phyloP scores from a whole-genome alignment of 2,113 vertebrate species.

The Hemiprocne comata region DNA sequence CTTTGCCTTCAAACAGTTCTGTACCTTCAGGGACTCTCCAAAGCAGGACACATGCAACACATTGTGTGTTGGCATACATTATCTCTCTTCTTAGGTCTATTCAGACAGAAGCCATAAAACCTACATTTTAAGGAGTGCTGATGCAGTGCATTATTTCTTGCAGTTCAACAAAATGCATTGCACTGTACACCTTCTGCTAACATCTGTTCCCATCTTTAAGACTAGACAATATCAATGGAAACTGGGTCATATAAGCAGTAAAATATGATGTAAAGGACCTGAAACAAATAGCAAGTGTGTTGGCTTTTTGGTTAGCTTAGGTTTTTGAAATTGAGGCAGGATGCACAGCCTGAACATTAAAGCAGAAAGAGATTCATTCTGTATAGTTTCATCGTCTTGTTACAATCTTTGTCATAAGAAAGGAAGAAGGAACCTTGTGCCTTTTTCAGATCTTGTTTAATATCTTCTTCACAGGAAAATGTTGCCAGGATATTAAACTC shows the following conservation, averaged over 20 bases:
- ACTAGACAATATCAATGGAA: background rate
- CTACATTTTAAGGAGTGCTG: background rate
- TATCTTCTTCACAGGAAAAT: slow-evolving; percentile 41
- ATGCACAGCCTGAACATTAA: background rate
- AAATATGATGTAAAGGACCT: background rate
- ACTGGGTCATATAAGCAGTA: background rate
- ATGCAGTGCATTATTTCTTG: background rate
- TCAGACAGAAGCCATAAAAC: background rate
- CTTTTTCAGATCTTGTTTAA: slow-evolving; percentile 48
- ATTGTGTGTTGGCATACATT: background rate
- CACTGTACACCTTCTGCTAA: background rate
- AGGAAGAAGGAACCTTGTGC: background rate
- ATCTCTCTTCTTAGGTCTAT: background rate
- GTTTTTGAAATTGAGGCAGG: background rate
- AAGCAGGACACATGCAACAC: background rate
- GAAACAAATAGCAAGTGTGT: background rate
- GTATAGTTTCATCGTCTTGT: background rate
- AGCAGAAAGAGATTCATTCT: slow-evolving; percentile 49
- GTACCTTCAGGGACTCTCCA: background rate
- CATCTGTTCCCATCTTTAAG: background rate
- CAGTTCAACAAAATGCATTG: background rate
- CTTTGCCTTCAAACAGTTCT: background rate
- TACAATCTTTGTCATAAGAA: slow-evolving; percentile 11
- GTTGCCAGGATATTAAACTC: slow-evolving; percentile 51
- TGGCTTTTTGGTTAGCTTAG: background rate